Evolutionary conservation across 1,140 invertebrate species (phyloP), one percentile per base, ranked within the genome.

Genomic region (Condylostylus longicornis): DNA sequence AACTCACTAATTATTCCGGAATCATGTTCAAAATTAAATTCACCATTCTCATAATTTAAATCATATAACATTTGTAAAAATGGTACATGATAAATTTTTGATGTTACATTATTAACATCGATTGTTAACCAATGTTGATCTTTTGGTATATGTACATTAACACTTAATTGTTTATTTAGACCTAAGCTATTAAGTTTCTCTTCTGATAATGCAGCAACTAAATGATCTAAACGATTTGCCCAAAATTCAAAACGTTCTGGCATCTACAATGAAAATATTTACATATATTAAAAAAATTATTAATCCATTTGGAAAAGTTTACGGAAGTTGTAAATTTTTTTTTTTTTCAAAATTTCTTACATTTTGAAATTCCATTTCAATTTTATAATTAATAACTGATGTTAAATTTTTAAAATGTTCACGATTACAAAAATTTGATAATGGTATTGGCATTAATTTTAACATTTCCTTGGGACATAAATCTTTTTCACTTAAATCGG

Each of bases 381-480:
- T 51, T 32, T 53, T 46, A 14, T 57, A 59, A 31, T 59, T 45
- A 1, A 52, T 54, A 31, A 59, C 54, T 3, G 56, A 53, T 6
- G 56, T 59, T 13, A 59, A 55, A 31, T 55, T 54, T 31, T 58
- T 54, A 39, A 58, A 59, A 29, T 57, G 56, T 35, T 53, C 55
- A 23, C 56, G 48, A 23, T 55, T 57, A 41, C 56, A 59, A 38
- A 51, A 55, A 32, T 51, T 55, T 14, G 54, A 55, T 1, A 54
- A 54, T 18, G 56, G 56, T 33, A 57, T 58, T 4, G 56, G 56
- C 5, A 46, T 48, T 33, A 59, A 59, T 45, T 59, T 58, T 2
- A 59, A 50, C 31, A 59, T 52, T 35, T 59, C 56, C 37, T 55
- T 58, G 27, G 56, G 56, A 41, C 56, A 59, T 23, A 54, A 55